phyloP scores from a whole-genome alignment of 2,888 invertebrate genomes.

The Acleris holmiana region DNA sequence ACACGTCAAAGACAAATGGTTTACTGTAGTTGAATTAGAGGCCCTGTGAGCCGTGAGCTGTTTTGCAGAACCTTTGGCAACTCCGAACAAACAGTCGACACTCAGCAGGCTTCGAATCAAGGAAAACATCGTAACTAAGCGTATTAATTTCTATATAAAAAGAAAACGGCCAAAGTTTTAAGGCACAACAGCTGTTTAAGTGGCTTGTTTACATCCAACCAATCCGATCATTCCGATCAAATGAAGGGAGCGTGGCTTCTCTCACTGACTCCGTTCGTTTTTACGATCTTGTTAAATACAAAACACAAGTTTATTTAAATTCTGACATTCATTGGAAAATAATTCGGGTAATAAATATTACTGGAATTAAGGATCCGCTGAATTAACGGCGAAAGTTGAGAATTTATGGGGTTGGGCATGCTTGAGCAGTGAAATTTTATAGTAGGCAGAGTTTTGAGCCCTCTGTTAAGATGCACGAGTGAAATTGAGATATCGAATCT shows the following conservation, averaged over 20 bases:
- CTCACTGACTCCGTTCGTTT: constrained; percentile 8
- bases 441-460: constrained; percentile 4
- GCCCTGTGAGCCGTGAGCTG: no score
- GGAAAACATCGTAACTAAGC: constrained; percentile 22
- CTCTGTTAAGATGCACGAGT: not conserved
- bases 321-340: constrained; percentile 20
- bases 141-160: constrained; percentile 28
- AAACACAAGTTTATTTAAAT: constrained; percentile 24
- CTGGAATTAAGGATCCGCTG: constrained; percentile 21
- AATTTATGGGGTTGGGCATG: constrained; percentile 13
- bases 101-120: not conserved
- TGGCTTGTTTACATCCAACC: constrained; percentile 28
- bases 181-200: constrained; percentile 29
- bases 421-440: constrained; percentile 4
- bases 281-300: constrained; percentile 5
- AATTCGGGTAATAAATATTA: constrained; percentile 23
- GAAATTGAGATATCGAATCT: no score
- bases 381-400: constrained; percentile 22
- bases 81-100: no score
- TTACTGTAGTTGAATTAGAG: no score
- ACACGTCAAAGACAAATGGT: no score
- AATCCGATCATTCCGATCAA: not conserved
- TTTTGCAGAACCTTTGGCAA: no score
- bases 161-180: constrained; percentile 28
- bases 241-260: constrained; percentile 14